These are phyloP conservation scores for Spinus pinus DNA, from an alignment of 2,797 vertebrate species.

Conservation along the genomic window DNA sequence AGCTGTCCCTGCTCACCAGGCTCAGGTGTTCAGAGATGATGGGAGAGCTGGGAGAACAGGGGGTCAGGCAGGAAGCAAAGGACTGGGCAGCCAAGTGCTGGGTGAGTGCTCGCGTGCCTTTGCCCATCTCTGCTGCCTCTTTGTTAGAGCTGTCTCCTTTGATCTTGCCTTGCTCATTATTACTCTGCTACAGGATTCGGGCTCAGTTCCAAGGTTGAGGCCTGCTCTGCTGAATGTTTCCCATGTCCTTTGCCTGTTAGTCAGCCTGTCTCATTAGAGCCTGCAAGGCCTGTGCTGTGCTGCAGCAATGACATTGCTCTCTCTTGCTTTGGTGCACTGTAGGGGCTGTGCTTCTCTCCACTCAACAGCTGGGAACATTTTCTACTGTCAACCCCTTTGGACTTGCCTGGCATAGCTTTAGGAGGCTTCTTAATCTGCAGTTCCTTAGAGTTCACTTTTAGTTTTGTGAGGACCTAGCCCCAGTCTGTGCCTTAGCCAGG, in stretches of 20 bases:
- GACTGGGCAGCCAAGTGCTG: background rate
- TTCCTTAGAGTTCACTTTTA: background rate
- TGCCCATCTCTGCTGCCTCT: background rate
- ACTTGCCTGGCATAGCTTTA: background rate
- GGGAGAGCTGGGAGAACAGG: accelerated
- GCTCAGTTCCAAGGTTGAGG: constrained; percentile 15
- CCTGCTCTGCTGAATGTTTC: background rate
- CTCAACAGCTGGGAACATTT: background rate
- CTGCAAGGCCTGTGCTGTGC: background rate
- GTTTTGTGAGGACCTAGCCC: background rate
- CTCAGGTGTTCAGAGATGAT: background rate
- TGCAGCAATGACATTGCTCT: background rate
- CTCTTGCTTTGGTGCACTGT: background rate
- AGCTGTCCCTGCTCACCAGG: background rate
- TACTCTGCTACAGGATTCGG: background rate
- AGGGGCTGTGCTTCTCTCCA: background rate
- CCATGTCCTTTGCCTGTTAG: background rate
- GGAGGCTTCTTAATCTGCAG: background rate
- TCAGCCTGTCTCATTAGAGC: constrained; percentile 43
- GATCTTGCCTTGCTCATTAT: constrained; percentile 18
- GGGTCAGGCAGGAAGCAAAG: background rate
- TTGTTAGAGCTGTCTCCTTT: constrained; percentile 18
- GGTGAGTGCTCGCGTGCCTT: background rate
- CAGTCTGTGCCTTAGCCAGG: background rate
- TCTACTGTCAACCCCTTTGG: background rate